Base-by-base conservation (phyloP, 30 jellyfish, hydroid and myxozoan genomes). In the Aurelia sp. region DNA sequence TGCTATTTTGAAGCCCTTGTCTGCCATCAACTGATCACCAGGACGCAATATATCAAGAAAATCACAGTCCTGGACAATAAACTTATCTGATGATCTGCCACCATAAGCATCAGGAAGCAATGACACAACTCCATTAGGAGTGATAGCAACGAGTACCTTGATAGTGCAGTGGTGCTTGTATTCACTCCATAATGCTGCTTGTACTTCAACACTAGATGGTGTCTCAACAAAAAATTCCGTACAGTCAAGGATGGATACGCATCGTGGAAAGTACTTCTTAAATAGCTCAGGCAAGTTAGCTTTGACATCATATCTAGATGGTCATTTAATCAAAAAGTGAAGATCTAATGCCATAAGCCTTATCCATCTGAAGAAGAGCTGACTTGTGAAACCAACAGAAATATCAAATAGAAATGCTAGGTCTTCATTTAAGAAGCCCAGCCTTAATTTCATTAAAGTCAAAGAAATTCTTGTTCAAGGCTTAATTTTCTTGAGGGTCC, bases 11-110 rank as follows among this genome's bases (percentile, higher is more conserved):
- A 78, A 78, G 4, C 89, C 89, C 47, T 73, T 63, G 71, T 78
- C 89, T 4, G 89, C 89, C 47, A 78, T 67, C 52, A 62, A 74
- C 16, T 21, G 61, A 33, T 75, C 75, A 11, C 75, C 74, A 57
- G 86, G 86, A 57, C 41, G 76, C 61, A 78, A 52, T 18, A 21
- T 37, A 13, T 63, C 51, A 3, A 78, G 53, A 21, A 78, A 31
- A 33, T 73, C 89, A 62, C 72, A 78, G 50, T 78, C 71, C 71
- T 64, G 61, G 27, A 67, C 41, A 33, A 78, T 31, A 35, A n/a
- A 78, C 17, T 48, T 60, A 64, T 78, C 89, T 31, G 89, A 62
- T 48, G 89, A 10, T 37, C 81, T 44, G 17, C 89, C 89, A 11
- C 89, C 89, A 63, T n/a, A 78, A 3, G 71, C 58, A 10, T 62